Conservation (phyloP, 2,113 vertebrate species). For the Lota lota region DNA sequence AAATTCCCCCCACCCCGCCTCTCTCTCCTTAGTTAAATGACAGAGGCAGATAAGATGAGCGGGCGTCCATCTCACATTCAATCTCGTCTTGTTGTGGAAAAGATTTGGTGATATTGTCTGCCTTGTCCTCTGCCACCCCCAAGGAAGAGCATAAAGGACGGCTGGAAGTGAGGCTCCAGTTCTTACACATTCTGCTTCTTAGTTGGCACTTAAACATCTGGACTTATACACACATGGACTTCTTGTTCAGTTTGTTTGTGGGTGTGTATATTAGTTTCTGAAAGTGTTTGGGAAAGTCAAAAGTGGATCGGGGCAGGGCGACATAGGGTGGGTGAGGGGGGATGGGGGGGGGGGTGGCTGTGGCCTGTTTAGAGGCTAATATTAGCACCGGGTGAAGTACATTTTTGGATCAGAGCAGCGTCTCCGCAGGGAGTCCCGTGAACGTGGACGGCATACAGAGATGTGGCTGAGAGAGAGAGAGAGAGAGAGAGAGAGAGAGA, state of each 20-base stretch:
- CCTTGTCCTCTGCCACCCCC: too few relatives aligned
- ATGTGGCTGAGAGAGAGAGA: constrained; percentile 60
- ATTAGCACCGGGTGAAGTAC: constrained; percentile 56
- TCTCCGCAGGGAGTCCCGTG: constrained; percentile 55
- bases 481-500: constrained; percentile 3
- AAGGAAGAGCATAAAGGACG: too few relatives aligned
- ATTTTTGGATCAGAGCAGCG: constrained; percentile 27
- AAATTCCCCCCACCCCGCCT: too few relatives aligned
- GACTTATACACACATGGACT: too few relatives aligned
- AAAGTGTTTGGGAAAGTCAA: neutral
- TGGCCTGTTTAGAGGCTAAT: constrained; percentile 69
- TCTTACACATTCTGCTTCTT: too few relatives aligned
- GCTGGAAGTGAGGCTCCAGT: too few relatives aligned
- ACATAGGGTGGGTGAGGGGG: neutral
- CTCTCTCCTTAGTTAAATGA: too few relatives aligned
- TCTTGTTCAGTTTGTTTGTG: neutral
- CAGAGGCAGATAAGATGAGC: too few relatives aligned
- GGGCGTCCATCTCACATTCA: too few relatives aligned
- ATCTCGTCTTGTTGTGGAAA: too few relatives aligned
- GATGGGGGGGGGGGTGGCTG: neutral
- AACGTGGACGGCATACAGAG: constrained; percentile 57
- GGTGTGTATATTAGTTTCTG: neutral
- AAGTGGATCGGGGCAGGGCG: neutral
- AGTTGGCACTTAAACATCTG: too few relatives aligned
- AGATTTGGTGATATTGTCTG: too few relatives aligned